phyloP scores from a whole-genome alignment of 1,140 invertebrate genomes.

The Arctopsyche grandis region DNA sequence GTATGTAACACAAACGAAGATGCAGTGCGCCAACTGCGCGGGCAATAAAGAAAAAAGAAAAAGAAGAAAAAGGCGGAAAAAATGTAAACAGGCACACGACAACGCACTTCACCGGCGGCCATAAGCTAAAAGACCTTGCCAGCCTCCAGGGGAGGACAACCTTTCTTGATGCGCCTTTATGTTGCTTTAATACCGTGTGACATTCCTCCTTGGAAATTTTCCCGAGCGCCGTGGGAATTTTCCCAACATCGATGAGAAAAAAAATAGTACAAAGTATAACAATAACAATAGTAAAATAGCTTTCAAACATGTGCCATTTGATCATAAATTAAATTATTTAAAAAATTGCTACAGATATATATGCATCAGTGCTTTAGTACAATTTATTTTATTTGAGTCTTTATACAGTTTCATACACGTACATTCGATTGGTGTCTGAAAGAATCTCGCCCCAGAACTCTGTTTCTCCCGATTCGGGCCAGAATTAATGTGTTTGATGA shows the following conservation, averaged over 20 bases:
- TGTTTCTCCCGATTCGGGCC: no score
- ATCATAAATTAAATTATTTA: no score
- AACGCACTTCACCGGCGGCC: constrained; percentile 38
- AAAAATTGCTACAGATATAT: no score
- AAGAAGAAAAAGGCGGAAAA: constrained; percentile 18
- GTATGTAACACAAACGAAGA: constrained; percentile 34
- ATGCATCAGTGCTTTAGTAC: no score
- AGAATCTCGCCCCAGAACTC: no score
- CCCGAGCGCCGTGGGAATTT: not conserved
- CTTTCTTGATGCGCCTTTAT: not conserved
- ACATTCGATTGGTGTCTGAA: no score
- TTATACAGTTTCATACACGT: no score
- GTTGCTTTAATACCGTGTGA: no score
- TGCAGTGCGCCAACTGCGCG: constrained; percentile 44
- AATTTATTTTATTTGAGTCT: no score
- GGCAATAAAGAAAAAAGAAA: constrained; percentile 44
- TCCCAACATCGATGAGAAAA: not conserved
- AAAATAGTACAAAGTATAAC: not conserved
- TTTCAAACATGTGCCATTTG: no score
- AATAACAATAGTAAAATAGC: no score
- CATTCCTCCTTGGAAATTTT: not conserved
- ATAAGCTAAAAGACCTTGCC: constrained; percentile 23
- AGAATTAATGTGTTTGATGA: no score
- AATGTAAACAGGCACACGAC: constrained; percentile 48
- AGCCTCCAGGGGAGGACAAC: constrained; percentile 12